phyloP scores from a whole-genome alignment of 1,140 invertebrate genomes.

The Cephus cinctus region DNA sequence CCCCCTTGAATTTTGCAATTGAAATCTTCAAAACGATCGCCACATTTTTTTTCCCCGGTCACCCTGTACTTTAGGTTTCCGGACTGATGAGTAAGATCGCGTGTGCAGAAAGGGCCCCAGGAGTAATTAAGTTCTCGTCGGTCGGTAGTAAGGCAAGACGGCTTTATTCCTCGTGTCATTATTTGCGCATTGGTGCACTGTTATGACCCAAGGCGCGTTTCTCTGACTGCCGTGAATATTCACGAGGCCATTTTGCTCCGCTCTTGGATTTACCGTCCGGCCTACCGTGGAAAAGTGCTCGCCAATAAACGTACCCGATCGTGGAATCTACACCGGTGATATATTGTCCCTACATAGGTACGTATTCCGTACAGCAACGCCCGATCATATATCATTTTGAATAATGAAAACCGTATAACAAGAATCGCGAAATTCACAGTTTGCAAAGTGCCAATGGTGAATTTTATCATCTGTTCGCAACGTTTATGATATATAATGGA shows the following conservation, averaged over 20 bases:
- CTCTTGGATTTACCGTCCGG: constrained; percentile 32
- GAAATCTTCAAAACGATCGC: not conserved
- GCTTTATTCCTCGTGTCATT: constrained; percentile 50
- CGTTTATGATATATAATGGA: constrained; percentile 45
- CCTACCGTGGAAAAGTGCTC: constrained; percentile 25
- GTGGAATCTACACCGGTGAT: constrained; percentile 18
- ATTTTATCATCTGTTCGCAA: constrained; percentile 38
- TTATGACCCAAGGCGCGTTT: constrained; percentile 39
- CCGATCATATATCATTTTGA: too few relatives aligned
- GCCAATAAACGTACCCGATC: constrained; percentile 22
- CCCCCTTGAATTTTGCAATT: constrained; percentile 15
- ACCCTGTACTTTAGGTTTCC: constrained; percentile 40
- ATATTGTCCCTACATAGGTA: too few relatives aligned
- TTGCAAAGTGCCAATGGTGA: too few relatives aligned
- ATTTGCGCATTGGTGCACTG: constrained; percentile 50
- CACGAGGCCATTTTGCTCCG: constrained; percentile 35
- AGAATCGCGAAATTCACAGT: too few relatives aligned
- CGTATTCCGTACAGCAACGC: too few relatives aligned
- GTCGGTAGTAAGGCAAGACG: constrained; percentile 34
- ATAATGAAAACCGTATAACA: too few relatives aligned
- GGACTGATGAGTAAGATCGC: constrained; percentile 49
- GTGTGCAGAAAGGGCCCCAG: constrained; percentile 43
- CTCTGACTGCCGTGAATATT: constrained; percentile 38
- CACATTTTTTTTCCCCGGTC: constrained; percentile 9
- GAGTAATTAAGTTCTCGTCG: constrained; percentile 48